These are phyloP conservation scores for Crotalus tigris DNA, from an alignment of 2,113 vertebrate genomes.

Conservation along the genomic window DNA sequence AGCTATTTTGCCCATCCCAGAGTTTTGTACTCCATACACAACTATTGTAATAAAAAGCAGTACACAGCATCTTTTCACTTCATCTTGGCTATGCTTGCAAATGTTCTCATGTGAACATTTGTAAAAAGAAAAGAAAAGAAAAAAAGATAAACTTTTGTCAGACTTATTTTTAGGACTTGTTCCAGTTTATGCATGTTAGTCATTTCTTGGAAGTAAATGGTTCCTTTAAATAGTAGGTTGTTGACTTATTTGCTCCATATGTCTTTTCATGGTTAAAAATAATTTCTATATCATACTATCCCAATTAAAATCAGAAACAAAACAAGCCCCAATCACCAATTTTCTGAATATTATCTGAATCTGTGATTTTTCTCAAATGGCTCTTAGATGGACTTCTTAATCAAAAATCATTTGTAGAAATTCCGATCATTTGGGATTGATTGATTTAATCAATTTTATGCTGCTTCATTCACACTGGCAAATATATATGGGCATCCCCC, in stretches of 20 bases:
- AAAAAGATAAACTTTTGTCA: not conserved
- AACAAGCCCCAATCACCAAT: slow-evolving; percentile 1
- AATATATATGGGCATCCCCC: not conserved
- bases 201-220: slow-evolving; percentile 25
- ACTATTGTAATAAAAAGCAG: not conserved
- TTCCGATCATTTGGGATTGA: not conserved
- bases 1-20: not conserved
- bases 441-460: not conserved
- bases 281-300: slow-evolving; percentile 24
- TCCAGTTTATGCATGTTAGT: slow-evolving; percentile 16
- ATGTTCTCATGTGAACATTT: slow-evolving; percentile 7
- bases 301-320: slow-evolving; percentile 28
- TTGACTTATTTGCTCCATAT: slow-evolving; percentile 40
- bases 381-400: not conserved
- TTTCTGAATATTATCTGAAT: slow-evolving; percentile 1
- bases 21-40: not conserved
- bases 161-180: slow-evolving; percentile 19
- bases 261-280: slow-evolving; percentile 32
- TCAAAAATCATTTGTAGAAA: not conserved
- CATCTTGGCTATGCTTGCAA: not conserved
- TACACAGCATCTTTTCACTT: not conserved
- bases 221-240: slow-evolving; percentile 42
- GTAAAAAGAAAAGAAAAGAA: not conserved
- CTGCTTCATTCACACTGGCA: not conserved
- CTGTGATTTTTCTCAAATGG: not conserved